phyloP scores from a whole-genome alignment of 2,888 invertebrate genomes.

The Dasysyrphus albostriatus region DNA sequence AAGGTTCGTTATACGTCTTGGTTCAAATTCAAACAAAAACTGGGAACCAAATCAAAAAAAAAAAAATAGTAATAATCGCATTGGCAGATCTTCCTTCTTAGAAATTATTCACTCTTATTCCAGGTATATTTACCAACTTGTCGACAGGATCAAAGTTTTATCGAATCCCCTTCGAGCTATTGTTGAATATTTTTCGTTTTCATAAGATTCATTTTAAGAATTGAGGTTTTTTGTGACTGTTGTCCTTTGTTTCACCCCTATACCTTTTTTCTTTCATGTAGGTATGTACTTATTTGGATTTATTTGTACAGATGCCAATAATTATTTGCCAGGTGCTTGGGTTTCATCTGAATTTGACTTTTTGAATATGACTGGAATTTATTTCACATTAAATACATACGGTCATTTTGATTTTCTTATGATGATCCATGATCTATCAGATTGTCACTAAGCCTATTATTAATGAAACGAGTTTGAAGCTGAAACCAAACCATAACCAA shows the following conservation, averaged over 20 bases:
- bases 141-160: background rate
- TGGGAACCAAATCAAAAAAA: background rate
- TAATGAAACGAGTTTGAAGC: no score
- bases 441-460: no score
- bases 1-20: background rate
- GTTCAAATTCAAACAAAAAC: background rate
- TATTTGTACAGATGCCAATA: background rate
- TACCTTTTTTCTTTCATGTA: background rate
- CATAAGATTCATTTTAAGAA: conserved; percentile 1
- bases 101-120: background rate
- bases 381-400: background rate
- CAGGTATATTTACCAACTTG: background rate
- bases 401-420: background rate
- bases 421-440: background rate
- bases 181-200: background rate
- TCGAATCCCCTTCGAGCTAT: background rate
- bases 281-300: background rate
- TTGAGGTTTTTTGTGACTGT: background rate
- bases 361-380: background rate
- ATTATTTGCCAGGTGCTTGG: background rate
- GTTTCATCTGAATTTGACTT: background rate
- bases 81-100: background rate
- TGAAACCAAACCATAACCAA: no score
- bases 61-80: background rate
- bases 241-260: background rate